Evolutionary conservation across 2,113 vertebrate genomes (phyloP), one percentile per base, ranked within the genome.

Genomic region (Phyllopteryx taeniolatus): DNA sequence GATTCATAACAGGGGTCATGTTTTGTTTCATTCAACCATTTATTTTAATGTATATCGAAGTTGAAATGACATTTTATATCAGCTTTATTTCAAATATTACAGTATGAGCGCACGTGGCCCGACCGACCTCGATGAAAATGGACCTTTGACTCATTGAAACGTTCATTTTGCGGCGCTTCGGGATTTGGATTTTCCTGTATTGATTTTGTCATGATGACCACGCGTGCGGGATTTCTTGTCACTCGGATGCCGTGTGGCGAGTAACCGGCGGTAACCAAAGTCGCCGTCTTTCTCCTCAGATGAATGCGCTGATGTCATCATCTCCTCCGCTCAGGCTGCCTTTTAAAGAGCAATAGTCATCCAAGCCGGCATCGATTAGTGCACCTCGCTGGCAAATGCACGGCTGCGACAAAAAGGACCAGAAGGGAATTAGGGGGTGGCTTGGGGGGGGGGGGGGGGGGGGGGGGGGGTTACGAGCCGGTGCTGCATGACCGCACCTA

Each of bases 401-500:
- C 10, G 67, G 19, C 31, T 19, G 46, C 20, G 62, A 46, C 62
- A 46, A 65, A 65, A 65, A 44, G 2, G 4, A 43, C 66, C 22
- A 22, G 49, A 8, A 31, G 39, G 20, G 61, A 19, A 20, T 9
- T 0, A 10, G 35, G 54, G 54, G 57, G 3, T 69, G 33, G 60
- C 0, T 9, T 39, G 19, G 3, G 2, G 57, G 12, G n/a, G 54
- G 69, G 59, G 57, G 13, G 13, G 59, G 57, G 13, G 13, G 19
- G 3, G 2, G 57, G 12, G n/a, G 54, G 69, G 59, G 57, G 13
- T 5, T 39, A 39, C 4, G 35, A 39, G 35, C 35, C 6, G 13
- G 10, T 49, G 6, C 68, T 72, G 67, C 81, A 77, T 68, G 82
- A 69, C 80, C 85, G 81, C 80, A 85, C 82, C 81, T 87, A 81